A percentile compares a stretch with the other conserved stretches of the same genome.
phyloP scores from a whole-genome alignment of 2,113 vertebrate genomes.

The Hypomesus transpacificus region DNA sequence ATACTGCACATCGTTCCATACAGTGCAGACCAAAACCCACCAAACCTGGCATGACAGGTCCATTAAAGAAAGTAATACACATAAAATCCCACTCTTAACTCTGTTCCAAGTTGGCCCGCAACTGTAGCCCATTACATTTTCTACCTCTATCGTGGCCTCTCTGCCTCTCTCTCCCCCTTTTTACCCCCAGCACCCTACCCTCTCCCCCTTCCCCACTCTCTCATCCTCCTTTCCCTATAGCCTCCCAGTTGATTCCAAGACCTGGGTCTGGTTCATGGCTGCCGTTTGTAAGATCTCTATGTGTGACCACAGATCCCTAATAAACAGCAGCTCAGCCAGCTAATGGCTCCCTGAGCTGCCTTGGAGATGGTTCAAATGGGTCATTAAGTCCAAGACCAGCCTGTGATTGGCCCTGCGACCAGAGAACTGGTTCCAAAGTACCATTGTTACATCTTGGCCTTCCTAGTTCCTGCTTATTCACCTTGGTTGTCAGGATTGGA shows the following conservation, averaged over 20 bases:
- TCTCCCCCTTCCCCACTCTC: not conserved
- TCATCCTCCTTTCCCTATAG: not conserved
- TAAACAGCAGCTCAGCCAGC: constrained; percentile 44
- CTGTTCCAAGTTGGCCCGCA: no score
- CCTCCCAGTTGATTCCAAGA: constrained; percentile 5
- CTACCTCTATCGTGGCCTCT: not conserved
- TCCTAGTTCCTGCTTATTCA: no score
- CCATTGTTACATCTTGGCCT: no score
- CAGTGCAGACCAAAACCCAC: no score
- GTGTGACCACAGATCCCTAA: constrained; percentile 41
- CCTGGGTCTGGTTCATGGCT: constrained; percentile 40
- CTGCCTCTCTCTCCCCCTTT: not conserved
- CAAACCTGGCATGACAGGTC: no score
- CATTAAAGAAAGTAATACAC: no score
- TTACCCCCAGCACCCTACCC: not conserved
- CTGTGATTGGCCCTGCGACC: constrained; percentile 61
- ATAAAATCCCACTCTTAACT: no score
- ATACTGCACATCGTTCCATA: no score
- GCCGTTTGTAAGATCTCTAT: constrained; percentile 16
- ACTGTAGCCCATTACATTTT: no score
- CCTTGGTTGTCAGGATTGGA: no score
- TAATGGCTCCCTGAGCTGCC: constrained; percentile 58
- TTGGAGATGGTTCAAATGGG: not conserved
- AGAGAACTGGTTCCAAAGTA: constrained; percentile 27
- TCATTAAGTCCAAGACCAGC: constrained; percentile 21